Percentiles rank a stretch among this genome's conserved stretches.
phyloP scores from a whole-genome alignment of 2,113 vertebrate genomes.

The Dasyprocta punctata region DNA sequence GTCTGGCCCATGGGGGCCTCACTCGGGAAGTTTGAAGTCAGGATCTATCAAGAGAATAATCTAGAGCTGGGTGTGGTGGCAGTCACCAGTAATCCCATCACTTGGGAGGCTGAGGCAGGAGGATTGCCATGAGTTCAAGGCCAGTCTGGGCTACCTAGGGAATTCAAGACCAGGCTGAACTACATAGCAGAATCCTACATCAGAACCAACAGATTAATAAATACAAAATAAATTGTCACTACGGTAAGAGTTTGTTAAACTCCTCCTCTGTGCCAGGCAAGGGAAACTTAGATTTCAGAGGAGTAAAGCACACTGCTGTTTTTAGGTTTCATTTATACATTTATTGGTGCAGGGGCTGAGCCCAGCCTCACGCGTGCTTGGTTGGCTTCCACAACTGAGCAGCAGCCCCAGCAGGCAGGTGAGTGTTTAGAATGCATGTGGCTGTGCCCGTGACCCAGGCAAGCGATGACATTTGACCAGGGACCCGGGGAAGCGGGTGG shows the following conservation, averaged over 20 bases:
- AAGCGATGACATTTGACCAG: background rate
- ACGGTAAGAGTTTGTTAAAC: background rate
- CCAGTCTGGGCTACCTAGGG: background rate
- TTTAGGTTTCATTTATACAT: background rate
- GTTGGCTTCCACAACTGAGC: background rate
- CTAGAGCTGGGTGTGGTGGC: background rate
- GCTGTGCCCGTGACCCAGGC: background rate
- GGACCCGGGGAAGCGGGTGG: background rate
- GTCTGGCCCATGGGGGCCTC: no score
- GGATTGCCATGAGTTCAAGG: background rate
- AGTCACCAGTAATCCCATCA: background rate
- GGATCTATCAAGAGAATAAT: background rate
- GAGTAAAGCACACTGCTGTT: background rate
- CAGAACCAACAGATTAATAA: background rate
- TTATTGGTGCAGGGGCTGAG: background rate
- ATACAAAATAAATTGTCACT: background rate
- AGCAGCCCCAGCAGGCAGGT: background rate
- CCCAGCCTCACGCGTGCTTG: background rate
- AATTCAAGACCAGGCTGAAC: background rate
- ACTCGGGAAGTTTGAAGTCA: background rate
- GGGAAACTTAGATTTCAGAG: background rate
- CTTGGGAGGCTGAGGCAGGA: background rate
- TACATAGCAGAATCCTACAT: background rate
- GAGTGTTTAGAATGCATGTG: background rate
- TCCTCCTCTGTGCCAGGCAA: background rate